A percentile compares a stretch with the other conserved stretches of the same genome.
Evolutionary conservation across 2,113 vertebrate genomes (phyloP).

Genomic region (Scalopus aquaticus): DNA sequence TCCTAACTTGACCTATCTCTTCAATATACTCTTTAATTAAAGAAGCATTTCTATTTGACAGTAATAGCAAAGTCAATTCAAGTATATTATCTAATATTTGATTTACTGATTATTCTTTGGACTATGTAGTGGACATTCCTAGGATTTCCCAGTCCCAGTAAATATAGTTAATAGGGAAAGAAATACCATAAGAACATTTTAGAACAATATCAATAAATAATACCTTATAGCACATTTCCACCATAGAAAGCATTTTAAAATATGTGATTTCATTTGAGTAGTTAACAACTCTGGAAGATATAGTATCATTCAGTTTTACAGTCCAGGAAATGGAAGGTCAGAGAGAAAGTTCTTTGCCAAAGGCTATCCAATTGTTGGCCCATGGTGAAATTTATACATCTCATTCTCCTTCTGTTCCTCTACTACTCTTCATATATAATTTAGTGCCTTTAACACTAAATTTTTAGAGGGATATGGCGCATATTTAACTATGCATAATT

Average conservation of each 20-base stretch:
- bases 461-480: not conserved
- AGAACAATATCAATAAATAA: not conserved
- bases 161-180: not conserved
- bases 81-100: not conserved
- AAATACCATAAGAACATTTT: conserved; percentile 16
- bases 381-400: not conserved
- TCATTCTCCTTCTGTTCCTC: not conserved
- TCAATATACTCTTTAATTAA: not conserved
- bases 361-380: not conserved
- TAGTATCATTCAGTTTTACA: not conserved
- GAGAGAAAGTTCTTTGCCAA: not conserved
- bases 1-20: not conserved
- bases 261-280: conserved; percentile 16
- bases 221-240: not conserved
- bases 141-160: not conserved
- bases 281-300: not conserved
- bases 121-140: not conserved
- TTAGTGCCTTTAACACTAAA: not conserved
- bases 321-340: conserved; percentile 20
- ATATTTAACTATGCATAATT: not conserved
- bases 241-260: not conserved
- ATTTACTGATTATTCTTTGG: not conserved
- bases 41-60: not conserved
- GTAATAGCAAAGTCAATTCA: not conserved
- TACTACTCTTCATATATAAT: not conserved